Evolutionary conservation across 2,888 invertebrate genomes (phyloP).

Genomic region (Lepidocyrtoides sp.): DNA sequence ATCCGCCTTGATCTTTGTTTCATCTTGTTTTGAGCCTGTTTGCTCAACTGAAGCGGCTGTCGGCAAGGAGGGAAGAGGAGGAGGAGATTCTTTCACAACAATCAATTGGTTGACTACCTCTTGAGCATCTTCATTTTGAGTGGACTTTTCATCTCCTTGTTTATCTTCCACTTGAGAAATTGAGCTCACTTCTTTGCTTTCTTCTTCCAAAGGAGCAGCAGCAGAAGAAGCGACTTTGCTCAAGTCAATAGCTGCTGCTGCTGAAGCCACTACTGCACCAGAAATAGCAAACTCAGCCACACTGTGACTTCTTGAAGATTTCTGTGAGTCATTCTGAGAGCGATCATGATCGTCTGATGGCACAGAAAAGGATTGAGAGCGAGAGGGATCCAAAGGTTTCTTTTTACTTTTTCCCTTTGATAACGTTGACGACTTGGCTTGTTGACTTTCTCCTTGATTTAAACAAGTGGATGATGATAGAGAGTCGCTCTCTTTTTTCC

Average conservation of each 20-base stretch:
- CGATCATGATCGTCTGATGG: background rate
- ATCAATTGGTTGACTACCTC: constrained; percentile 14
- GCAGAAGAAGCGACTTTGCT: background rate
- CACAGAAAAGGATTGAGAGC: constrained; percentile 8
- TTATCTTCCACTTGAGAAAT: constrained; percentile 47
- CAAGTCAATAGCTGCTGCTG: background rate
- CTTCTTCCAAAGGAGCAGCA: background rate
- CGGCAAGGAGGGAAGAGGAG: background rate
- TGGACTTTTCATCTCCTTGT: background rate
- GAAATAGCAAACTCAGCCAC: constrained; percentile 3
- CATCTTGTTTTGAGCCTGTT: background rate
- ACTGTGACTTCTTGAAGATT: constrained; percentile 28
- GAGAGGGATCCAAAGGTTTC: background rate
- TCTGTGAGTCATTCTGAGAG: background rate
- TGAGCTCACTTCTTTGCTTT: background rate
- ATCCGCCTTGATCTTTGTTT: background rate
- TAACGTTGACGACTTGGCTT: background rate
- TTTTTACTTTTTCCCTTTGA: background rate
- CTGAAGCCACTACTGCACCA: background rate
- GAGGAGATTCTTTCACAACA: background rate
- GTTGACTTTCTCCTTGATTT: constrained; percentile 11
- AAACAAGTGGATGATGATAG: background rate
- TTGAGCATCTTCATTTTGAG: background rate
- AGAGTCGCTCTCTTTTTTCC: background rate
- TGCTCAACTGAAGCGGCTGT: background rate